Percentiles rank a stretch among this genome's conserved stretches.
phyloP scores from a whole-genome alignment of 2,797 vertebrate genomes.

The Astyanax mexicanus region DNA sequence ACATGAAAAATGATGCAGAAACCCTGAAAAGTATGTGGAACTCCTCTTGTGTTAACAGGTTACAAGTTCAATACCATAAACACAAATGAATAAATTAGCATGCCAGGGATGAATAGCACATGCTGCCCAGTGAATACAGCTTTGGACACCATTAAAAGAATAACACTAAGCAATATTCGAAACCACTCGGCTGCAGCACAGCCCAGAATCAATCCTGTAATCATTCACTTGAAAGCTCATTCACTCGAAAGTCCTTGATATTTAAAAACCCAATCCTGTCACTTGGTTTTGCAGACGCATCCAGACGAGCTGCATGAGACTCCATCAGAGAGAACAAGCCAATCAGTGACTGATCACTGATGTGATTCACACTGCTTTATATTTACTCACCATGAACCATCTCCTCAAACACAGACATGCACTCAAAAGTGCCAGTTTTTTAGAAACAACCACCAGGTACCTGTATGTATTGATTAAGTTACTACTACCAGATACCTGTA shows the following conservation, averaged over 20 bases:
- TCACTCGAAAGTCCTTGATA: slow-evolving; percentile 5
- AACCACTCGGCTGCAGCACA: background rate
- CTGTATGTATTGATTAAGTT: too few species aligned
- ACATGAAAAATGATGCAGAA: too few species aligned
- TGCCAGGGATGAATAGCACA: background rate
- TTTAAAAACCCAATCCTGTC: background rate
- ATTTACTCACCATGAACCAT: background rate
- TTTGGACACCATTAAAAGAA: background rate
- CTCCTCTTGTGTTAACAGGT: too few species aligned
- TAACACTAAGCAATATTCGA: background rate
- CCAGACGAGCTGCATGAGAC: background rate
- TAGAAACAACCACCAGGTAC: too few species aligned
- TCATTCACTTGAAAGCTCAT: slow-evolving; percentile 24
- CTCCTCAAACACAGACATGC: background rate
- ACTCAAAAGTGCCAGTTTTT: background rate
- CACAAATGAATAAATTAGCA: background rate
- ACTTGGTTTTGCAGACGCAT: background rate
- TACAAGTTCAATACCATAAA: too few species aligned
- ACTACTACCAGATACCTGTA: too few species aligned
- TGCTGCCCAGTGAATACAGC: background rate
- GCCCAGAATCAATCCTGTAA: background rate
- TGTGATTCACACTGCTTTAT: background rate
- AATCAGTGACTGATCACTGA: slow-evolving; percentile 3
- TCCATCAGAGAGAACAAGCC: background rate
- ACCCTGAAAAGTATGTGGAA: too few species aligned